Percentiles rank a stretch among this genome's conserved stretches.
Evolutionary conservation across 2,888 invertebrate genomes (phyloP).

Genomic region (Torymus texanus): DNA sequence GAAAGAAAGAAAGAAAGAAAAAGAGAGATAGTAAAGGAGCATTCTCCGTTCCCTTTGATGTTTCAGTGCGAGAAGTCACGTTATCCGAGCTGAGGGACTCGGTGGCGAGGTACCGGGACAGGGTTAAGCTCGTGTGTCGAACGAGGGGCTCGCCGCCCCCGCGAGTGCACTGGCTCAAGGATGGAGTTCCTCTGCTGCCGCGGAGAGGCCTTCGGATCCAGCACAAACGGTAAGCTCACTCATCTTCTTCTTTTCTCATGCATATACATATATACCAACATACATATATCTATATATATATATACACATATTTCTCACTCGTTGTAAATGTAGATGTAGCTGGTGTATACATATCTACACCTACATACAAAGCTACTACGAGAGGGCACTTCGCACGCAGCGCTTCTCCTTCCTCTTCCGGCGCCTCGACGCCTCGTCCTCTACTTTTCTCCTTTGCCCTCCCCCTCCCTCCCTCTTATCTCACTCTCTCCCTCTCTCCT

Average conservation of each 20-base stretch:
- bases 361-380: too few relatives aligned
- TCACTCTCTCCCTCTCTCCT: neutral
- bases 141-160: conserved; percentile 74
- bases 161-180: conserved; percentile 73
- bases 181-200: conserved; percentile 72
- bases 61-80: conserved; percentile 73
- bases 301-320: neutral
- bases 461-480: conserved; percentile 7
- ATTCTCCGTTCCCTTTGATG: conserved; percentile 45
- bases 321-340: neutral
- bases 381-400: conserved; percentile 13
- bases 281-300: conserved; percentile 6
- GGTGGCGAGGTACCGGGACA: conserved; percentile 73
- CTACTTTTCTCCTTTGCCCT: neutral
- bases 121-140: conserved; percentile 74
- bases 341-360: neutral
- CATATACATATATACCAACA: conserved; percentile 8
- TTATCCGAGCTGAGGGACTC: conserved; percentile 75
- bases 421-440: conserved; percentile 2
- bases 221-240: conserved; percentile 71
- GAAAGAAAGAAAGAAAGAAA: neutral
- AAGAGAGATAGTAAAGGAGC: conserved; percentile 1
- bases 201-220: conserved; percentile 73
- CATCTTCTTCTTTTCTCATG: conserved; percentile 16
- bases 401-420: neutral